These are phyloP conservation scores for Sesamia inferens DNA, from an alignment of 2,888 invertebrate genomes.

Conservation along the genomic window DNA sequence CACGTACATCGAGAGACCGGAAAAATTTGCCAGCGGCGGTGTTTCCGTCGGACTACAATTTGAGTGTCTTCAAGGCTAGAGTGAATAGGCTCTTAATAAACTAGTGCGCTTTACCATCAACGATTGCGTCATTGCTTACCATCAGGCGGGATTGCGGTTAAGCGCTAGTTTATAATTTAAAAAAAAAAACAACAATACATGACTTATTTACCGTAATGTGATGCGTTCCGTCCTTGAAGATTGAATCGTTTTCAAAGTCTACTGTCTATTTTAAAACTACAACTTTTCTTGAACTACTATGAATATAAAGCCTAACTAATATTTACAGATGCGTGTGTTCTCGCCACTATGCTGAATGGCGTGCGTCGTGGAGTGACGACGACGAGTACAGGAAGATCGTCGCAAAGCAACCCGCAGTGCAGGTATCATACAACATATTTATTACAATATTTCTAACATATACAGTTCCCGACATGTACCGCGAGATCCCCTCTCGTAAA, in stretches of 20 bases:
- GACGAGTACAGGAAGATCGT: conserved; percentile 82
- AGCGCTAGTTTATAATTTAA: no score
- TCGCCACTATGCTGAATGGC: conserved; percentile 98
- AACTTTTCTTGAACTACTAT: not conserved
- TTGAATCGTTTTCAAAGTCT: not conserved
- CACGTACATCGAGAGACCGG: no score
- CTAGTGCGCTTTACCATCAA: no score
- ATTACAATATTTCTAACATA: no score
- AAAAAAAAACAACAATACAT: no score
- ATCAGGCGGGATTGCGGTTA: no score
- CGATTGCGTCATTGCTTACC: no score
- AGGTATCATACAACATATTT: conserved; percentile 70
- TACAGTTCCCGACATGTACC: not conserved
- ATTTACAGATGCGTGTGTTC: conserved; percentile 95
- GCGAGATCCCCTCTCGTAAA: not conserved
- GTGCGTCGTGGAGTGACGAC: conserved; percentile 95
- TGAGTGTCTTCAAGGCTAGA: no score
- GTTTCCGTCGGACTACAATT: no score
- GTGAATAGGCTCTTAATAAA: no score
- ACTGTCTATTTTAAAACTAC: not conserved
- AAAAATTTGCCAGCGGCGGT: no score
- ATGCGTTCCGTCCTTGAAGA: not conserved
- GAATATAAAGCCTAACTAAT: not conserved
- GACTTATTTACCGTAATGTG: no score
- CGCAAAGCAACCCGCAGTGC: conserved; percentile 86